These are phyloP conservation scores for Geophilus truncorum DNA, from an alignment of 2,888 invertebrate genomes.

Conservation along the genomic window DNA sequence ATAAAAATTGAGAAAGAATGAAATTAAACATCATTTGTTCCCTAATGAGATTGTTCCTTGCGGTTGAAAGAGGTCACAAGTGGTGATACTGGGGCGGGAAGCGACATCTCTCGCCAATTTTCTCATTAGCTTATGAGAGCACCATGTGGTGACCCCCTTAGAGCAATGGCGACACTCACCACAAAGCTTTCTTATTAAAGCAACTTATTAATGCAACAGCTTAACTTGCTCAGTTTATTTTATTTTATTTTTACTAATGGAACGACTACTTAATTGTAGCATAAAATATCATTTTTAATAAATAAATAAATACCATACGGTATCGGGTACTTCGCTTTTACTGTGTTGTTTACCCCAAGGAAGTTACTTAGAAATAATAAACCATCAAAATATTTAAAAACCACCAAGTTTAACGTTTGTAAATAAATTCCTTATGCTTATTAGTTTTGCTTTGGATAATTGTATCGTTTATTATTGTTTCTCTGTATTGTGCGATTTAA, in stretches of 20 bases:
- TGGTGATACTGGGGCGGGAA: conserved; percentile 10
- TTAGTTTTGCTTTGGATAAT: background rate
- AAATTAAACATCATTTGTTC: conserved; percentile 4
- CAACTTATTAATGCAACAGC: background rate
- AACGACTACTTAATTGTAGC: background rate
- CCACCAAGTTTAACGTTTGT: too few species aligned
- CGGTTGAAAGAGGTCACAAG: background rate
- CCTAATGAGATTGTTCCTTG: background rate
- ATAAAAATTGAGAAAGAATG: background rate
- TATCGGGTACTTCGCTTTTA: too few species aligned
- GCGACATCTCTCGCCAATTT: conserved; percentile 10
- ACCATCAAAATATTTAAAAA: too few species aligned
- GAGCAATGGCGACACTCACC: background rate
- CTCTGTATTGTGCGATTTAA: background rate
- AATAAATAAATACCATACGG: too few species aligned
- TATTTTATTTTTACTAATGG: too few species aligned
- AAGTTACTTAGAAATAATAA: too few species aligned
- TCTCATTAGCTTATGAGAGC: conserved; percentile 10
- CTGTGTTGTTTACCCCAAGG: too few species aligned
- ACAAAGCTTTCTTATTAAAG: background rate
- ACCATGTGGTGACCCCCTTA: conserved; percentile 4
- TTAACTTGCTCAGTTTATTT: background rate
- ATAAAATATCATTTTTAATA: background rate
- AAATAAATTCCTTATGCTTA: too few species aligned
- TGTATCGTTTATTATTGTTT: background rate